These are phyloP conservation scores for human (Homo sapiens) DNA, from an alignment of 2,113 vertebrate genomes.

Conservation along the genomic window GRCh38 chr16:70705001-70705500, in stretches of 20 bases:
- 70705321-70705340: not conserved
- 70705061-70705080: not conserved
- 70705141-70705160: not conserved
- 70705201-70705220: not conserved
- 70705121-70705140: not conserved
- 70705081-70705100: slow-evolving; percentile 33
- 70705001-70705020: fast-evolving
- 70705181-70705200: slow-evolving; percentile 34
- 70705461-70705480: not conserved
- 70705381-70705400: not conserved
- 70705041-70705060: not conserved
- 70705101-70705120: slow-evolving; percentile 57
- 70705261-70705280: not conserved
- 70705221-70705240: not conserved
- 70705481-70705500: not conserved
- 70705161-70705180: slow-evolving; percentile 13
- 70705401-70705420: not conserved
- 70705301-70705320: not conserved
- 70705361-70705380: not conserved
- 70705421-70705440: not conserved
- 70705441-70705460: not conserved
- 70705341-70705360: not conserved
- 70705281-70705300: fast-evolving
- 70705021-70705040: not conserved
- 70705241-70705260: not conserved